Conservation (phyloP, 2,888 invertebrate genomes). For the Pecten maximus region DNA sequence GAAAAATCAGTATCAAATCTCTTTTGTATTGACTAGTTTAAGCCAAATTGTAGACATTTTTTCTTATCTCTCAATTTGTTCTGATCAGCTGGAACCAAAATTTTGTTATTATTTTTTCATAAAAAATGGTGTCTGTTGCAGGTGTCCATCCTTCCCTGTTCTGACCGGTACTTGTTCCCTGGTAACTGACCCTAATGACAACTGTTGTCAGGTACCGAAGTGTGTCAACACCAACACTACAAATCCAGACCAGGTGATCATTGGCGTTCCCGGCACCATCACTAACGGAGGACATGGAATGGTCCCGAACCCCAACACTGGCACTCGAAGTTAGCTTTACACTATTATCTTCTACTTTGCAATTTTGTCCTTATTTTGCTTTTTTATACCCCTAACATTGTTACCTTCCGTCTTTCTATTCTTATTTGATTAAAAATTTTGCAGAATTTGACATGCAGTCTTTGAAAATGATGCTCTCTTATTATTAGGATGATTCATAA, state of each 20-base stretch:
- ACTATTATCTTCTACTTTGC: neutral
- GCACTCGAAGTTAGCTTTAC: neutral
- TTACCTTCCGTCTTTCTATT: no score
- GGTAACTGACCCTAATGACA: slow-evolving; percentile 67
- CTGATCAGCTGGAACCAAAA: neutral
- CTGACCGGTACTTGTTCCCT: slow-evolving; percentile 60
- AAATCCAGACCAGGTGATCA: slow-evolving; percentile 58
- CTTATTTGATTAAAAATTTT: no score
- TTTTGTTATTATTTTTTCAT: no score
- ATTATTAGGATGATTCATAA: no score
- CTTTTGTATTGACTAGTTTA: no score
- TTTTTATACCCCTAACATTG: neutral
- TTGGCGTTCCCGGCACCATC: slow-evolving; percentile 66
- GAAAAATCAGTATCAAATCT: no score
- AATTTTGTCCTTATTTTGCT: neutral
- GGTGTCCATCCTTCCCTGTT: slow-evolving; percentile 66
- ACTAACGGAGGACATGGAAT: slow-evolving; percentile 53
- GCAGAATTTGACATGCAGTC: no score
- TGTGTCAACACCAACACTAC: slow-evolving; percentile 62
- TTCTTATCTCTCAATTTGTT: no score
- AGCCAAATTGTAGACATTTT: no score
- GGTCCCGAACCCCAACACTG: slow-evolving; percentile 52
- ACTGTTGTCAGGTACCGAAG: slow-evolving; percentile 67
- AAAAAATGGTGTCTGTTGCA: slow-evolving; percentile 44
- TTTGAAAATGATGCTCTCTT: no score